These are phyloP conservation scores for Myiozetetes cayanensis DNA, from an alignment of 2,113 vertebrate species.

Conservation along the genomic window DNA sequence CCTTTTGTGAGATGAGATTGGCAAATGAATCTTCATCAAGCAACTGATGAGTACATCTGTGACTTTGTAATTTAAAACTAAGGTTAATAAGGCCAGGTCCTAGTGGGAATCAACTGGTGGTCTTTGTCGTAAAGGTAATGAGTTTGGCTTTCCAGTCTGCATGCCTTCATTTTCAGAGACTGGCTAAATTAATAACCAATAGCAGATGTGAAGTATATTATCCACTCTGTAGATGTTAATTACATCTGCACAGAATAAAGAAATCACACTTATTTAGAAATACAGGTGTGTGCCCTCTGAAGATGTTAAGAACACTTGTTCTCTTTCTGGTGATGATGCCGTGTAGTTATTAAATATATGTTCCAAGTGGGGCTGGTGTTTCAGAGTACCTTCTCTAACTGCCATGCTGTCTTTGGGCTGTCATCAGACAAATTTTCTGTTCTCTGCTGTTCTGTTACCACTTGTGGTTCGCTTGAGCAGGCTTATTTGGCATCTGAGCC, in stretches of 20 bases:
- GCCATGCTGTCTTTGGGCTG: neutral
- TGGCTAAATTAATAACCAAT: neutral
- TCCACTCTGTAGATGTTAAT: neutral
- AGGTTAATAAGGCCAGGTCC: slow-evolving; percentile 61
- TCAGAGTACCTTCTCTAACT: neutral
- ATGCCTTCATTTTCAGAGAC: neutral
- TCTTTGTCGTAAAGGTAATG: slow-evolving; percentile 29
- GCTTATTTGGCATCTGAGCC: neutral
- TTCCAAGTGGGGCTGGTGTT: neutral
- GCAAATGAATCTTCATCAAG: slow-evolving; percentile 67
- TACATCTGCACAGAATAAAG: neutral
- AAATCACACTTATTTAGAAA: neutral
- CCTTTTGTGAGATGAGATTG: slow-evolving; percentile 49
- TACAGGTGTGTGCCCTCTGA: neutral
- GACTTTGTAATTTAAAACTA: slow-evolving; percentile 61
- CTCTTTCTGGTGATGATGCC: neutral
- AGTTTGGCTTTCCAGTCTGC: slow-evolving; percentile 20
- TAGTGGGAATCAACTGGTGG: slow-evolving; percentile 46
- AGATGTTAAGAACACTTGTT: fast-evolving
- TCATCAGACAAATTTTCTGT: neutral
- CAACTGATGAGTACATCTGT: slow-evolving; percentile 63
- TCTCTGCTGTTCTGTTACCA: neutral
- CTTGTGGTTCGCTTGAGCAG: neutral
- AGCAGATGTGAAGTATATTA: neutral
- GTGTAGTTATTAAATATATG: fast-evolving